Evolutionary conservation across 2,888 invertebrate genomes (phyloP).

Genomic region (Xanthorhoe spadicearia): DNA sequence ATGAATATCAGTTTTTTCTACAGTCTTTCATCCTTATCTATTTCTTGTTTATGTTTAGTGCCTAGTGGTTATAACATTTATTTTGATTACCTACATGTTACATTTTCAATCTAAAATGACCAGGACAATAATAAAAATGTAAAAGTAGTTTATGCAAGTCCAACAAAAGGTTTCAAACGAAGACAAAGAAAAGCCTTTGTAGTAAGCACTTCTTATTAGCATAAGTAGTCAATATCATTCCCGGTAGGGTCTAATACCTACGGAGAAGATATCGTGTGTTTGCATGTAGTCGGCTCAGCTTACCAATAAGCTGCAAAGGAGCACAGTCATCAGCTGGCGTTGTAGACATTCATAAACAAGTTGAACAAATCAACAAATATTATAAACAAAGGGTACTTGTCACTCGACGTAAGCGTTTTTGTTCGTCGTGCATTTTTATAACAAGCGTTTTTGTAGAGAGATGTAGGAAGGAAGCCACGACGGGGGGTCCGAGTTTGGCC

Average conservation of each 20-base stretch:
- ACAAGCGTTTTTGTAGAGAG: slow-evolving; percentile 79
- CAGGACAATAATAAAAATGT: neutral
- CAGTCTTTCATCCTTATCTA: no score
- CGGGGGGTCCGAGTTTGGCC: slow-evolving; percentile 74
- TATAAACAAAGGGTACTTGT: slow-evolving; percentile 82
- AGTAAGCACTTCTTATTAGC: slow-evolving; percentile 23
- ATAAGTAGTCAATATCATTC: slow-evolving; percentile 26
- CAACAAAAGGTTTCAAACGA: slow-evolving; percentile 2
- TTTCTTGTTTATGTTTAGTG: no score
- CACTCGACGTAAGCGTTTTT: slow-evolving; percentile 81
- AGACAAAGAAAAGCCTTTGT: neutral
- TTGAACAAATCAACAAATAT: slow-evolving; percentile 80
- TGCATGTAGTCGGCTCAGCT: slow-evolving; percentile 42
- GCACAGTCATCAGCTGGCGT: slow-evolving; percentile 71
- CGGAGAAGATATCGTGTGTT: slow-evolving; percentile 43
- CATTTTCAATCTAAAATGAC: neutral
- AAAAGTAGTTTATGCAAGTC: neutral
- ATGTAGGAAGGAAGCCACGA: slow-evolving; percentile 82
- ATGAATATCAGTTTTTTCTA: no score
- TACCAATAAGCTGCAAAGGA: slow-evolving; percentile 55
- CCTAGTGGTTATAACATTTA: no score
- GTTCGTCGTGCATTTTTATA: slow-evolving; percentile 80
- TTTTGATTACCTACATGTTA: neutral
- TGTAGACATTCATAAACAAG: slow-evolving; percentile 74
- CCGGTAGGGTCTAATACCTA: slow-evolving; percentile 27